Base-by-base conservation (phyloP, 2,888 invertebrate genomes). In the Noctua janthe region DNA sequence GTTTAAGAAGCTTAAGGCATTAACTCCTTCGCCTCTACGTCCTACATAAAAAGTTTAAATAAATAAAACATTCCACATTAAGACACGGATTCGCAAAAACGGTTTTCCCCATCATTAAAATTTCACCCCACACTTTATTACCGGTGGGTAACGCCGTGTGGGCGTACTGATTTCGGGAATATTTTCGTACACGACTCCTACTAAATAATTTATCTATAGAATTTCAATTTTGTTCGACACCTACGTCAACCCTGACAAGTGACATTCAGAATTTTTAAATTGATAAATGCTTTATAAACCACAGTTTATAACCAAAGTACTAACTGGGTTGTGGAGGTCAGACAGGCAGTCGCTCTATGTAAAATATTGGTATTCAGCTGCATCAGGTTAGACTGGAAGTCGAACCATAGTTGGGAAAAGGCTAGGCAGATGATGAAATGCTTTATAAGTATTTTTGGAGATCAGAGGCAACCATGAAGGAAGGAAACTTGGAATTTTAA, bases 21-120 rank as follows among this genome's bases (percentile, higher is more conserved):
- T 49, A 49, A 3, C 5, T 49, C 49, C 49, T 49, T 49, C 15
- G 15, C 49, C 11, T 54, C 35, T 66, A 51, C 20, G 39, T 13
- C 35, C 23, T 35, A 49, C 23, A 43, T 20, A 17, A 35, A 49
- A 51, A 17, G 2, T 81, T 29, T 49, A 20, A 71, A 71, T 71
- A 64, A 81, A 39, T 72, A 80, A 71, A 64, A 43, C 39, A 59
- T 54, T 54, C 29, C 39, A 75, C n/a, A 54, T n/a, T 23, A 3
- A 82, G n/a, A 20, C n/a, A 62, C 6, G 13, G 56, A 43, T 20
- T 29, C 54, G 6, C 17, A 62, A 35, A 51, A 78, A 78, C 51
- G 43, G 49, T 75, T 82, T 75, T 80, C 69, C 76, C 69, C 54
- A 39, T 76, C 72, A 78, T 70, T 82, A 74, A 83, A 83, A 71